Conservation (phyloP, 2,797 vertebrate species). For the Rallus crepitans region DNA sequence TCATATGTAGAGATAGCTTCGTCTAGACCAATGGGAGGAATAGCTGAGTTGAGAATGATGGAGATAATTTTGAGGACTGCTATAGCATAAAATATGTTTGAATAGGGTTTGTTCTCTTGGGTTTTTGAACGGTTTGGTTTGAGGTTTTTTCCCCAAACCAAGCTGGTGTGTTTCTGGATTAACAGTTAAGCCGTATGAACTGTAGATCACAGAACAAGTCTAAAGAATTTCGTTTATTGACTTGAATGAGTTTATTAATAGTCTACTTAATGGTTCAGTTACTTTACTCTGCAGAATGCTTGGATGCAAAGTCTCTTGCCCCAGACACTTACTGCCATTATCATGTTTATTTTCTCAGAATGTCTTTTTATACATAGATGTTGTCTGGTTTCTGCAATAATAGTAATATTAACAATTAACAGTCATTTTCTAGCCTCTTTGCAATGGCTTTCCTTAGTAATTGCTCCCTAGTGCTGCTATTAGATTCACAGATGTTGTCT, state of each 20-base stretch:
- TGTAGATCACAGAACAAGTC: slow-evolving; percentile 1
- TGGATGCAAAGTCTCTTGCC: neutral
- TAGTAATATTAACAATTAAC: neutral
- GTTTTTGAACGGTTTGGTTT: neutral
- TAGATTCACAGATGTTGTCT: neutral
- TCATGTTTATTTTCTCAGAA: neutral
- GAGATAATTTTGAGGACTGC: neutral
- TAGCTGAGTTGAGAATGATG: neutral
- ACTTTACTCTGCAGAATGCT: neutral
- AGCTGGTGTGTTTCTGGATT: neutral
- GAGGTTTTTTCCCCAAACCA: neutral
- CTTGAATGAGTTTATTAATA: slow-evolving; percentile 50
- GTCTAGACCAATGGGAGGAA: neutral
- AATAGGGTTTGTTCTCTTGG: neutral
- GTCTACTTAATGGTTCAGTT: slow-evolving; percentile 1
- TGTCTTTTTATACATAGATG: neutral
- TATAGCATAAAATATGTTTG: neutral
- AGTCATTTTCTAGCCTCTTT: neutral
- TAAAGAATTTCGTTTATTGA: slow-evolving; percentile 54
- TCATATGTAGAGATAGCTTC: neutral
- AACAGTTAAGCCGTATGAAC: slow-evolving; percentile 13
- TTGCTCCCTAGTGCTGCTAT: neutral
- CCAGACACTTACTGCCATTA: neutral
- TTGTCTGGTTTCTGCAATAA: neutral
- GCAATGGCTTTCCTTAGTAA: neutral